Evolutionary conservation across 2,888 invertebrate species (phyloP).

Genomic region (Nomada hirtipes): DNA sequence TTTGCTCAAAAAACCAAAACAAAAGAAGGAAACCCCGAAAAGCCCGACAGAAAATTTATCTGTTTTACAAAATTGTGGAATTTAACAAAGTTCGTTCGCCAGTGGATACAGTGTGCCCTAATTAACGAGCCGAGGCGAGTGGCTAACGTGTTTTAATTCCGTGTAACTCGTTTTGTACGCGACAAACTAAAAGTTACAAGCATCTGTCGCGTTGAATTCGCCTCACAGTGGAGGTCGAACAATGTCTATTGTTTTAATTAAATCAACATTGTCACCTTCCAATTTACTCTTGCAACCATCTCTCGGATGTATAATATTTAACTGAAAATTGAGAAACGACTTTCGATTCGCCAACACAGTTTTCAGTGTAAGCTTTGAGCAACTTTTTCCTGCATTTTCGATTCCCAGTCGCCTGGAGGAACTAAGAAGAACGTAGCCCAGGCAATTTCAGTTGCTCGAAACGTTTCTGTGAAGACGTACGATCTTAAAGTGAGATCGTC

Average conservation of each 20-base stretch:
- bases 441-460: conserved; percentile 9
- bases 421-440: neutral
- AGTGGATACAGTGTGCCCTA: neutral
- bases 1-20: too few relatives aligned
- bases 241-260: conserved; percentile 35
- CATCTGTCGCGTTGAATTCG: too few relatives aligned
- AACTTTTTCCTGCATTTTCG: neutral
- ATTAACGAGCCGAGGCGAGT: conserved; percentile 27
- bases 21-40: too few relatives aligned
- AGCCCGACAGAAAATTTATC: too few relatives aligned
- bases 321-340: too few relatives aligned
- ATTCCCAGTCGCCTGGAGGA: neutral
- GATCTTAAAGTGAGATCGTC: conserved; percentile 25
- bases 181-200: neutral
- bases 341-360: too few relatives aligned
- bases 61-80: neutral
- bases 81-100: conserved; percentile 8
- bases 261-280: conserved; percentile 18
- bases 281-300: neutral
- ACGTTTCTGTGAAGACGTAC: neutral
- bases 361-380: too few relatives aligned
- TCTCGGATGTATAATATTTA: neutral
- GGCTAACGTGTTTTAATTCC: conserved; percentile 15
- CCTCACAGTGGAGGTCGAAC: neutral
- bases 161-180: conserved; percentile 8